Conservation (phyloP, 2,797 vertebrate species). For the Stomatorhinus walkeri region DNA sequence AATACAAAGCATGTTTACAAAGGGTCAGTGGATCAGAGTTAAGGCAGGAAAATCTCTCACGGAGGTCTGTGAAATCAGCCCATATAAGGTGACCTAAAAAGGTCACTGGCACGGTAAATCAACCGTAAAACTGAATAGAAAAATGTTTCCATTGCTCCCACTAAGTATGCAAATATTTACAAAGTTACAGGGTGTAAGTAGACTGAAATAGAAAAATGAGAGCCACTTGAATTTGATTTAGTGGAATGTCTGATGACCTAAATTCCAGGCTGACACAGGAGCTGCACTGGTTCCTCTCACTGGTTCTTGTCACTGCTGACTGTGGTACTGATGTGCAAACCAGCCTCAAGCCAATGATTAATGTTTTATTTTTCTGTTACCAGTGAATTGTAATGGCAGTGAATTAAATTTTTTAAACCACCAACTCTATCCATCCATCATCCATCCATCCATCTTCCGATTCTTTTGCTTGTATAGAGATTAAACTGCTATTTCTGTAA, state of each 20-base stretch:
- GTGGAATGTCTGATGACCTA: background rate
- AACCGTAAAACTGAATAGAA: background rate
- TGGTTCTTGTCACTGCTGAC: background rate
- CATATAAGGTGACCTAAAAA: background rate
- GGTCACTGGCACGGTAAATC: background rate
- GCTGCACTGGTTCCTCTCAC: background rate
- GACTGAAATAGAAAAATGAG: background rate
- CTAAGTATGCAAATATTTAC: conserved; percentile 10
- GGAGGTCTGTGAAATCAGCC: background rate
- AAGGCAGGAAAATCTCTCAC: background rate
- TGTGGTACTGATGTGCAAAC: background rate
- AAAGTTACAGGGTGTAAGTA: background rate
- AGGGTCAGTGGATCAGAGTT: background rate
- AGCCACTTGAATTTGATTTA: background rate
- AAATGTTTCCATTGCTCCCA: conserved; percentile 4
- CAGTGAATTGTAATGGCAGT: background rate
- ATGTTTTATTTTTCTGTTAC: background rate
- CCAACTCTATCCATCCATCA: background rate
- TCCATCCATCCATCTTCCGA: background rate
- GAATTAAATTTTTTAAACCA: background rate
- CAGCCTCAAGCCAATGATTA: background rate
- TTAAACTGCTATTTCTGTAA: background rate
- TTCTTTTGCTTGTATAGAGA: background rate
- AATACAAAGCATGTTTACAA: background rate
- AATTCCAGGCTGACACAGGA: background rate